Evolutionary conservation across 2,888 invertebrate genomes (phyloP).

Genomic region (Caenorhabditis doughertyi): DNA sequence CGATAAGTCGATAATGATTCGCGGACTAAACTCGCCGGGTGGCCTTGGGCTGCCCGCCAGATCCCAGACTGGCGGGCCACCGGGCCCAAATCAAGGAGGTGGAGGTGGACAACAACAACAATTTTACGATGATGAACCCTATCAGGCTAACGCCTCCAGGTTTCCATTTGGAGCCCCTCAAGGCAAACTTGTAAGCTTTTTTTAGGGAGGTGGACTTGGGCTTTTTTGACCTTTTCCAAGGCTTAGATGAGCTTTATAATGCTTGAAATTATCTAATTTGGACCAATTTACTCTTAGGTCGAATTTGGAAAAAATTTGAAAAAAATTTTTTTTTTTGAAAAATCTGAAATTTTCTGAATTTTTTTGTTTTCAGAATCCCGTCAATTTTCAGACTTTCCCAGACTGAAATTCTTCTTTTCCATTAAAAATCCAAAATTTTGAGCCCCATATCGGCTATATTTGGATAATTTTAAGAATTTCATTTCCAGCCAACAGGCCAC

Average conservation of each 20-base stretch:
- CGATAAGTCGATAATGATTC: slow-evolving; percentile 36
- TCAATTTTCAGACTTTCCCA: background rate
- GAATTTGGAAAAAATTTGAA: background rate
- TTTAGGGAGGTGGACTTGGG: background rate
- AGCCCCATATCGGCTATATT: too few species aligned
- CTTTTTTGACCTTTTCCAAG: background rate
- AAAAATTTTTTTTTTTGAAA: background rate
- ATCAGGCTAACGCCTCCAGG: slow-evolving; percentile 66
- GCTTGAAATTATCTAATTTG: too few species aligned
- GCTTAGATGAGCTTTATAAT: too few species aligned
- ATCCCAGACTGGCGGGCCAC: too few species aligned
- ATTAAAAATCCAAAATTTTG: too few species aligned
- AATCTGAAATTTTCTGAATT: background rate
- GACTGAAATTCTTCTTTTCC: background rate
- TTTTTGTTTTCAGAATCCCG: background rate
- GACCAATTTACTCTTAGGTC: too few species aligned
- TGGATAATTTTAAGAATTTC: too few species aligned
- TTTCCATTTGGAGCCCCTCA: slow-evolving; percentile 30
- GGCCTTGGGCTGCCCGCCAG: slow-evolving; percentile 41
- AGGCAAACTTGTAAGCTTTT: slow-evolving; percentile 49
- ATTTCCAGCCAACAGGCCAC: too few species aligned
- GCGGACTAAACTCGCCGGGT: slow-evolving; percentile 62
- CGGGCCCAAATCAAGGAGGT: too few species aligned
- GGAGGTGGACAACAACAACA: slow-evolving; percentile 39
- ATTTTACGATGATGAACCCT: slow-evolving; percentile 72